A percentile compares a stretch with the other conserved stretches of the same genome.
Evolutionary conservation across 2,888 invertebrate genomes (phyloP).

Genomic region (Bugula neritina): DNA sequence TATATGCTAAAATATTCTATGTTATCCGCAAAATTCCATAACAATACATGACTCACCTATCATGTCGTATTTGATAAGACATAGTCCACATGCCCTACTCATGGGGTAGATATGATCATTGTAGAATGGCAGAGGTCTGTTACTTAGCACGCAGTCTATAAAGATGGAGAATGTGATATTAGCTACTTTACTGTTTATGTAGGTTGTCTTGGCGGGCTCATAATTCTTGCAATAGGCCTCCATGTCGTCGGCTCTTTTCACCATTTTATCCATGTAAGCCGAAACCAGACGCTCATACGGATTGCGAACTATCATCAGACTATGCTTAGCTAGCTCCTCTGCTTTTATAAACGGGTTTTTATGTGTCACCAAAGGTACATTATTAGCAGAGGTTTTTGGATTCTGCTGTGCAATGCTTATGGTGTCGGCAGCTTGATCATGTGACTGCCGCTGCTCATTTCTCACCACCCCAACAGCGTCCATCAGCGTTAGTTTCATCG

Average conservation of each 20-base stretch:
- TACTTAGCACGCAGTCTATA: slow-evolving; percentile 24
- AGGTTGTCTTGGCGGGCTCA: neutral
- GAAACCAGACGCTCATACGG: slow-evolving; percentile 1
- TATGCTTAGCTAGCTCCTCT: neutral
- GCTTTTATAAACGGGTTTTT: neutral
- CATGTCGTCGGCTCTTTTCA: neutral
- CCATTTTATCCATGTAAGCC: slow-evolving; percentile 14
- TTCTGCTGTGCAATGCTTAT: neutral
- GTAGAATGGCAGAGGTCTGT: neutral
- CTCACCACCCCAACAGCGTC: neutral
- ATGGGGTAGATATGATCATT: slow-evolving; percentile 11
- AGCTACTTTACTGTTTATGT: slow-evolving; percentile 4
- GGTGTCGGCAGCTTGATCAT: neutral
- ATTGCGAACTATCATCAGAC: slow-evolving; percentile 8
- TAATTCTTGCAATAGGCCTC: neutral
- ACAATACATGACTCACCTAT: slow-evolving; percentile 26
- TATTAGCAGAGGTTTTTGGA: neutral
- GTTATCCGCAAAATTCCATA: no score
- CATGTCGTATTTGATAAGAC: slow-evolving; percentile 11
- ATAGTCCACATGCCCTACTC: neutral
- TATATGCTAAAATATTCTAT: no score
- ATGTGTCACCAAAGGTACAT: slow-evolving; percentile 5
- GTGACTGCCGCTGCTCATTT: neutral
- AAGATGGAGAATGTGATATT: neutral
- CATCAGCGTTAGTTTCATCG: slow-evolving; percentile 12